Evolutionary conservation across 1,140 invertebrate species (phyloP).

Genomic region (Pinna nobilis): DNA sequence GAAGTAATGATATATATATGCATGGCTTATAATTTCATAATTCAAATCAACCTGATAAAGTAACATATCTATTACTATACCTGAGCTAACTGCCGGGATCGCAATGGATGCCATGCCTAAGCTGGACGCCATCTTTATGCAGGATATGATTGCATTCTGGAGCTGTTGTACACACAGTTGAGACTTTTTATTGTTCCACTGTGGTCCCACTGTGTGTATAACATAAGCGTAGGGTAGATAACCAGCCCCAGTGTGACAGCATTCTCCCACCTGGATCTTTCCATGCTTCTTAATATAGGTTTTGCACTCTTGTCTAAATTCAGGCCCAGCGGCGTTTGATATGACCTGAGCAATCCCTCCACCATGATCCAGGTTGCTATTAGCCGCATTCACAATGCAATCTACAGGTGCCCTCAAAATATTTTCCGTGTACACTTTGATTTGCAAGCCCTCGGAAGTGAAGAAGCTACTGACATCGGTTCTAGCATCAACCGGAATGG

Average conservation of each 20-base stretch:
- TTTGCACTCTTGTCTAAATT: slow-evolving; percentile 44
- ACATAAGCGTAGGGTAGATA: slow-evolving; percentile 49
- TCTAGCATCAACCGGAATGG: background rate
- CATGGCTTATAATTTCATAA: too few relatives aligned
- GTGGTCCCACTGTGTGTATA: slow-evolving; percentile 58
- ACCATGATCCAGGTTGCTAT: slow-evolving; percentile 83
- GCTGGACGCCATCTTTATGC: slow-evolving; percentile 40
- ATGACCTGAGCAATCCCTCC: slow-evolving; percentile 92
- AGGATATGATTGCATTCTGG: slow-evolving; percentile 38
- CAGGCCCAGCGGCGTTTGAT: slow-evolving; percentile 48
- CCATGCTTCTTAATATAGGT: slow-evolving; percentile 44
- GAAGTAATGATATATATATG: too few relatives aligned
- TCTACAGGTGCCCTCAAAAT: slow-evolving; percentile 89
- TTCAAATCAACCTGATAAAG: too few relatives aligned
- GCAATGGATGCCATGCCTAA: slow-evolving; percentile 42
- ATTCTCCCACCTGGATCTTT: slow-evolving; percentile 33
- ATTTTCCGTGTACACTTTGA: slow-evolving; percentile 78
- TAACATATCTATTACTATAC: slow-evolving; percentile 37
- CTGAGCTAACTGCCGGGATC: slow-evolving; percentile 54
- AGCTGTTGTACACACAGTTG: slow-evolving; percentile 41
- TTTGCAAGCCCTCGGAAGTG: slow-evolving; percentile 22
- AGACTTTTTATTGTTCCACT: slow-evolving; percentile 33
- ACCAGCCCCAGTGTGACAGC: slow-evolving; percentile 50
- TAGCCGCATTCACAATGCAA: slow-evolving; percentile 94
- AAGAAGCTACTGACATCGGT: slow-evolving; percentile 8